phyloP scores from a whole-genome alignment of 1,140 invertebrate genomes.

The Monochamus saltuarius region DNA sequence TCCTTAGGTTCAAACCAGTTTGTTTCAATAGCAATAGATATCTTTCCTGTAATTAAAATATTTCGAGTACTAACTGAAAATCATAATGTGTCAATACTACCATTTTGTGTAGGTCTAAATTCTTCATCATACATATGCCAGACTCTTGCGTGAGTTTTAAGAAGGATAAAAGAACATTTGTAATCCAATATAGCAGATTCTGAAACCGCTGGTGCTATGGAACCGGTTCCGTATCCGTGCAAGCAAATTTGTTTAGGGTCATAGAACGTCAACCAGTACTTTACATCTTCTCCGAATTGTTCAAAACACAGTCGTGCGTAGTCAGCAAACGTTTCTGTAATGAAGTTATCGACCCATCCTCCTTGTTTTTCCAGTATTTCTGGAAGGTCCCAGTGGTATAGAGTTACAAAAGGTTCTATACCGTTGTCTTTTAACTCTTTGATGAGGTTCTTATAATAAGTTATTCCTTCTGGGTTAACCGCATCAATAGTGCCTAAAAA shows the following conservation, averaged over 20 bases:
- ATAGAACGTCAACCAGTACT: conserved; percentile 57
- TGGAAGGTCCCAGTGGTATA: conserved; percentile 46
- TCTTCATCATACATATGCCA: no score
- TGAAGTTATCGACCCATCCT: conserved; percentile 40
- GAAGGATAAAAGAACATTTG: conserved; percentile 36
- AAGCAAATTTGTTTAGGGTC: conserved; percentile 50
- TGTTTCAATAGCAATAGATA: conserved; percentile 20
- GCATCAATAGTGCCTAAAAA: conserved; percentile 41
- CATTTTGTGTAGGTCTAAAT: no score
- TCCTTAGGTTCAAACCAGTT: conserved; percentile 16
- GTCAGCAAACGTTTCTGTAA: conserved; percentile 41
- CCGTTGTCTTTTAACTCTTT: conserved; percentile 58
- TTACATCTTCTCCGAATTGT: conserved; percentile 40
- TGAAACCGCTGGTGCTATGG: conserved; percentile 31
- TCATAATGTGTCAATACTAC: no score
- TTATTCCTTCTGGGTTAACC: conserved; percentile 60
- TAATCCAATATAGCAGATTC: conserved; percentile 36
- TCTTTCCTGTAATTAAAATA: conserved; percentile 1
- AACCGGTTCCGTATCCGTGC: conserved; percentile 30
- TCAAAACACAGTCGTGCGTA: conserved; percentile 38
- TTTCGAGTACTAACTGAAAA: no score
- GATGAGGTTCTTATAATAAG: conserved; percentile 66
- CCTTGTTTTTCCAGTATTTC: conserved; percentile 41
- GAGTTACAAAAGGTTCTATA: conserved; percentile 64
- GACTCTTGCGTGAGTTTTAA: conserved; percentile 34